Evolutionary conservation across 2,888 invertebrate genomes (phyloP).

Genomic region (Macropis europaea): DNA sequence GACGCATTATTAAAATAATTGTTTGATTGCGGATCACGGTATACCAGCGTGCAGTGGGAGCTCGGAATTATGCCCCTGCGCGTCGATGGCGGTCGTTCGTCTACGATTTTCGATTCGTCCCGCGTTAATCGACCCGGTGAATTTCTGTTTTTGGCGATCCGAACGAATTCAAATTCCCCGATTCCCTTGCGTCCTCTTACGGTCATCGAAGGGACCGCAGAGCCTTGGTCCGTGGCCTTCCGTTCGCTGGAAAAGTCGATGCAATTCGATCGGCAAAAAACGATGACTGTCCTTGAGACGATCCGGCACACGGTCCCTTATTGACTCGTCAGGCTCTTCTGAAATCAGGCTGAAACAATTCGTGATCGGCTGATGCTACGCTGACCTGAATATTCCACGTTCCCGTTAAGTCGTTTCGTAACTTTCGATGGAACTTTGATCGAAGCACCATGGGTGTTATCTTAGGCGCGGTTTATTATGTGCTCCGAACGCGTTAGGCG

Average conservation of each 20-base stretch:
- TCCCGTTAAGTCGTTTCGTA: constrained; percentile 13
- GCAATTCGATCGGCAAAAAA: constrained; percentile 34
- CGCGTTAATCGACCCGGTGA: background rate
- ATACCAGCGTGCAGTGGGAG: constrained; percentile 7
- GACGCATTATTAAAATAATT: constrained; percentile 37
- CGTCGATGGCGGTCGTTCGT: background rate
- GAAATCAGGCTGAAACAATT: constrained; percentile 37
- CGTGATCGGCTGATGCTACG: background rate
- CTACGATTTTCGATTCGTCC: background rate
- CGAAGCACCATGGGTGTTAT: background rate
- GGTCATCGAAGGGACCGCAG: no score
- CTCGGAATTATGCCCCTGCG: constrained; percentile 4
- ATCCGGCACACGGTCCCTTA: constrained; percentile 51
- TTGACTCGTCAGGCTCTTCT: constrained; percentile 58
- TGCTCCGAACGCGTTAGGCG: no score
- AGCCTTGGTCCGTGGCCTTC: no score
- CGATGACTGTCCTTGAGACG: constrained; percentile 55
- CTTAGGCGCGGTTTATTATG: background rate
- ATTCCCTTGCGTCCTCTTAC: no score
- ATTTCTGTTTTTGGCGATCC: background rate
- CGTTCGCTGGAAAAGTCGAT: constrained; percentile 52
- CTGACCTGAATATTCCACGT: constrained; percentile 36
- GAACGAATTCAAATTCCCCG: no score
- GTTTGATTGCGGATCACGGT: constrained; percentile 10
- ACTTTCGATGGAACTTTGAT: background rate